Percentiles rank a stretch among this genome's conserved stretches.
Evolutionary conservation across 2,797 vertebrate species (phyloP).

Genomic region (Craterocephalus amniculus): DNA sequence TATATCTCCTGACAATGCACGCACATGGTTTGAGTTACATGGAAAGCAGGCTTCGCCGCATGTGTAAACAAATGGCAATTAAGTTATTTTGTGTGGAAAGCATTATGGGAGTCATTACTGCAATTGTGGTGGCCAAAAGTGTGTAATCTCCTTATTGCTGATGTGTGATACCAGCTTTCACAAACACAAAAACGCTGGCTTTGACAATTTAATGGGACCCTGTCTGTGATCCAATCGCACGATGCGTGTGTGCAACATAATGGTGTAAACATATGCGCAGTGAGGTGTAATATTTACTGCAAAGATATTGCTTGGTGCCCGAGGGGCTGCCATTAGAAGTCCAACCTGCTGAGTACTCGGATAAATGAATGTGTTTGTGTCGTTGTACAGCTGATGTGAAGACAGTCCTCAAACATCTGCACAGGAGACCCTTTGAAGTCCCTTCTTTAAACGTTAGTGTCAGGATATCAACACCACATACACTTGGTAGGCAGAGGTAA

Average conservation of each 20-base stretch:
- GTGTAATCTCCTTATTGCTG: slow-evolving; percentile 34
- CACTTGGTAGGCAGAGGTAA: slow-evolving; percentile 49
- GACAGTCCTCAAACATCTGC: slow-evolving; percentile 63
- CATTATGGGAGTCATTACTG: slow-evolving; percentile 65
- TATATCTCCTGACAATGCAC: slow-evolving; percentile 34
- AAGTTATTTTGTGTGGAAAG: slow-evolving; percentile 49
- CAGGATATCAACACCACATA: slow-evolving; percentile 39
- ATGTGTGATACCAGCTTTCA: slow-evolving; percentile 29
- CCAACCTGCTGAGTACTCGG: neutral
- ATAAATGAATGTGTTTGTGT: slow-evolving; percentile 23
- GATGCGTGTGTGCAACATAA: slow-evolving; percentile 8
- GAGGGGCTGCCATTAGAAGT: slow-evolving; percentile 20
- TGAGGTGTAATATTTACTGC: slow-evolving; percentile 55
- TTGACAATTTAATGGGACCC: slow-evolving; percentile 28
- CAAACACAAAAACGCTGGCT: slow-evolving; percentile 41
- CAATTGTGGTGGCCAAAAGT: slow-evolving; percentile 37
- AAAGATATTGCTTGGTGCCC: slow-evolving; percentile 44
- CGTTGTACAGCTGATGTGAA: slow-evolving; percentile 35
- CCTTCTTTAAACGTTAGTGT: slow-evolving; percentile 40
- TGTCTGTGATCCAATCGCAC: neutral
- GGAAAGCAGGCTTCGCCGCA: slow-evolving; percentile 43
- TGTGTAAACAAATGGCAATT: slow-evolving; percentile 60
- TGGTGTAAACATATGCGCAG: slow-evolving; percentile 18
- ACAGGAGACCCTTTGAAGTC: slow-evolving; percentile 67
- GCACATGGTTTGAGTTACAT: slow-evolving; percentile 51